These are phyloP conservation scores for Xiphias gladius DNA, from an alignment of 2,113 vertebrate genomes.

Conservation along the genomic window DNA sequence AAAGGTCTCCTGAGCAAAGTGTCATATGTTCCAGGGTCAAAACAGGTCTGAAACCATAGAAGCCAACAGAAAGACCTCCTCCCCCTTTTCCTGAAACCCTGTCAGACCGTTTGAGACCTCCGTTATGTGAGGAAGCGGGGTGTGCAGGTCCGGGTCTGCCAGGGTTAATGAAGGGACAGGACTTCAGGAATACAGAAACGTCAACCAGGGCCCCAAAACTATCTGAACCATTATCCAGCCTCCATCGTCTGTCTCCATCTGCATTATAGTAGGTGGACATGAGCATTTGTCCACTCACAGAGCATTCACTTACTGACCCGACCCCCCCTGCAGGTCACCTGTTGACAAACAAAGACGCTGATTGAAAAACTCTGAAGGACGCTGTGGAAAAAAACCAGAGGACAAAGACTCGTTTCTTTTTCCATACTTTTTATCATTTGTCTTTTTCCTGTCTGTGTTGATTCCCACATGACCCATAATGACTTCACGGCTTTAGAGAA, in stretches of 20 bases:
- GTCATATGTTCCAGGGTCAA: background rate
- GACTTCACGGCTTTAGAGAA: background rate
- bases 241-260: background rate
- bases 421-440: background rate
- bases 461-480: constrained; percentile 24
- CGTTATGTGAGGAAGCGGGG: background rate
- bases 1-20: background rate
- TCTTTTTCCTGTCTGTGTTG: background rate
- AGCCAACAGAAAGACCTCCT: constrained; percentile 1
- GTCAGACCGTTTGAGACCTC: constrained; percentile 13
- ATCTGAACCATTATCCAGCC: background rate
- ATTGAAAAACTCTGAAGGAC: constrained; percentile 11
- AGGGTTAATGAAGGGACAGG: constrained; percentile 60
- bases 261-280: background rate
- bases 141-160: background rate
- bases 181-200: background rate
- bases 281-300: constrained; percentile 19
- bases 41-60: background rate
- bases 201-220: background rate
- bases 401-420: constrained; percentile 8
- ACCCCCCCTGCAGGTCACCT: constrained; percentile 2
- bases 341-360: background rate
- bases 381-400: background rate
- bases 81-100: constrained; percentile 43
- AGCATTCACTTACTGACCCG: background rate